Base-by-base conservation (phyloP, 37 sponge, comb jelly and placozoan genomes). In the Spongilla lacustris region DNA sequence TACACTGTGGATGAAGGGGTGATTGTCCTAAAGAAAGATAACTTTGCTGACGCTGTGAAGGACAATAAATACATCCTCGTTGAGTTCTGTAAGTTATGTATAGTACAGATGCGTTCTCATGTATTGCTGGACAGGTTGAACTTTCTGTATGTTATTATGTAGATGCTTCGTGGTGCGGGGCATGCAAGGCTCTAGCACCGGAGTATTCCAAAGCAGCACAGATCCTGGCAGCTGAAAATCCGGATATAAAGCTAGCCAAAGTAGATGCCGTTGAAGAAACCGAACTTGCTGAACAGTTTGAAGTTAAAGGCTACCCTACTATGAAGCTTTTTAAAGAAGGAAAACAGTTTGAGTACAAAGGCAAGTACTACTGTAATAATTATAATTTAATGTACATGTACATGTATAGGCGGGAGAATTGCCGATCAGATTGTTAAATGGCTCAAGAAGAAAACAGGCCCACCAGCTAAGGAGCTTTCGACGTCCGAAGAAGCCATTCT, bases 91-190 rank as follows among this genome's bases (percentile, higher is more conserved):
- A 80, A 92, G 98, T 92, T 1, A 9, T 30, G 31, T 29, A 80
- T 8, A 13, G 27, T 21, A 68, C 0, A 10, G 31, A 27, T 41
- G 36, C 24, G n/a, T n/a, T n/a, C n/a, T n/a, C n/a, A n/a, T n/a
- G n/a, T n/a, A n/a, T n/a, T n/a, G n/a, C n/a, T n/a, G n/a, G n/a
- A n/a, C n/a, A n/a, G n/a, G n/a, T n/a, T n/a, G n/a, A n/a, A n/a
- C n/a, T n/a, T n/a, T n/a, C n/a, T n/a, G n/a, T 25, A 68, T 37
- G 1, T 50, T 26, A 19, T 66, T 36, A 1, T 83, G 35, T 84
- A 98, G 98, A 99, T 90, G 99, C 99, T 11, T 98, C 99, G 4
- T 99, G 99, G 99, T 99, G 99, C 81, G 99, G 98, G 13, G 98
- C 97, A 88, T 99, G 99, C 88, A 97, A 99, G 73, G 84, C 94